Evolutionary conservation across 1,140 invertebrate genomes (phyloP), one percentile per base, ranked within the genome.

Genomic region (Drosophila suzukii): DNA sequence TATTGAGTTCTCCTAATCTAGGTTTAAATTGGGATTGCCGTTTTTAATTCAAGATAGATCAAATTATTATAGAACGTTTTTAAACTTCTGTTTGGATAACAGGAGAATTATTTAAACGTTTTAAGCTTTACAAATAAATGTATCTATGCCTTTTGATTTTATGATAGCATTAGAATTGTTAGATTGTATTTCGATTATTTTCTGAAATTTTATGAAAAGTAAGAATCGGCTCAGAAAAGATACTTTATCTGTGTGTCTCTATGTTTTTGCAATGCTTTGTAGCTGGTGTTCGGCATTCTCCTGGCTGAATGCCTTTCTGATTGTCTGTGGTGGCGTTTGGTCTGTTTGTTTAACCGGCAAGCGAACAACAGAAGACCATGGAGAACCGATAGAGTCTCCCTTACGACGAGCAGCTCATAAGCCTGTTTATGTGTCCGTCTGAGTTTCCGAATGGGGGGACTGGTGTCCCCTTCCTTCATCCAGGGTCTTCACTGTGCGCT

Each of bases 271-370:
- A 0, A 51, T 36, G 27, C 38, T 67, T 54, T 53, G 34, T 17
- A 55, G 57, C 57, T 75, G 71, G 72, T 65, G 70, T 74, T 54
- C 20, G 57, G 68, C 71, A 74, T 75, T 77, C 49, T 62, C 50
- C 44, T 71, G 75, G 63, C 58, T 57, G 63, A 77, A 77, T 77
- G 65, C 75, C 75, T 70, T 76, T 61, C 63, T 70, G 74, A 77
- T 70, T 77, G 74, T 70, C 75, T 77, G 75, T 62, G 75, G 65
- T 78, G 53, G 39, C 58, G 60, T 49, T 61, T 50, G 84, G 58
- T 66, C 53, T 85, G 74, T 85, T 85, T 85, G 68, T 49, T 51
- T 77, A 77, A 63, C 65, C 72, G 53, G 50, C 78, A 59, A 43
- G 20, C 27, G 36, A 39, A 41, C 38, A 47, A 49, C 57, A 17